phyloP scores from a whole-genome alignment of 2,113 vertebrate genomes.

The Corythoichthys haematopterus region DNA sequence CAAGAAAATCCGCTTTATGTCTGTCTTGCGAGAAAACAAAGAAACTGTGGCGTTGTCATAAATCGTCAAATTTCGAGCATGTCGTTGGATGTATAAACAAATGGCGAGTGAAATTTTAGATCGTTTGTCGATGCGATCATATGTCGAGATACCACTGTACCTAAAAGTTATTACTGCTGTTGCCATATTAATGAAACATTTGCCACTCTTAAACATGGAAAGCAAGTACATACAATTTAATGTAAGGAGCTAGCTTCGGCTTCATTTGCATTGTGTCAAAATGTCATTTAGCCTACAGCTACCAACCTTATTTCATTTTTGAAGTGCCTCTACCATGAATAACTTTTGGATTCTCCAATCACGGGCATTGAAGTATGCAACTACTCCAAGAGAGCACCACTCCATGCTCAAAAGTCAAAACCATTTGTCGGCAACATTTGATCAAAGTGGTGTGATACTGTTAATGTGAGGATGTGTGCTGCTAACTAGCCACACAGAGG shows the following conservation, averaged over 20 bases:
- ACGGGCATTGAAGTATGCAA: constrained; percentile 1
- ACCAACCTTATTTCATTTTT: constrained; percentile 32
- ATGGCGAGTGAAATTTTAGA: no score
- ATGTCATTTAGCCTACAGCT: constrained; percentile 28
- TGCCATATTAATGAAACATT: not conserved
- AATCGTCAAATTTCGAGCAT: no score
- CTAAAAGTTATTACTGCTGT: no score
- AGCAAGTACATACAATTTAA: constrained; percentile 16
- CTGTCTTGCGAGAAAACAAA: no score
- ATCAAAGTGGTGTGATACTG: constrained; percentile 60
- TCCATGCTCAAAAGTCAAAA: not conserved
- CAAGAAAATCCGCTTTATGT: no score
- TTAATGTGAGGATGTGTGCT: constrained; percentile 47
- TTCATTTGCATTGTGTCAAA: constrained; percentile 25
- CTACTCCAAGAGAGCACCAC: constrained; percentile 15
- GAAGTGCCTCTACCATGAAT: constrained; percentile 21
- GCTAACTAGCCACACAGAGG: constrained; percentile 50
- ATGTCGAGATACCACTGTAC: no score
- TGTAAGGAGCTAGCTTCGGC: constrained; percentile 10
- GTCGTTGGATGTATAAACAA: no score
- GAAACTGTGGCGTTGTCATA: no score
- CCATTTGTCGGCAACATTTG: constrained; percentile 36
- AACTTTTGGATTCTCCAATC: constrained; percentile 21
- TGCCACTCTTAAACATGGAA: constrained; percentile 21
- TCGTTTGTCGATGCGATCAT: no score